A percentile compares a stretch with the other conserved stretches of the same genome.
phyloP scores from a whole-genome alignment of 1,140 invertebrate genomes.

The Babylonia areolata region DNA sequence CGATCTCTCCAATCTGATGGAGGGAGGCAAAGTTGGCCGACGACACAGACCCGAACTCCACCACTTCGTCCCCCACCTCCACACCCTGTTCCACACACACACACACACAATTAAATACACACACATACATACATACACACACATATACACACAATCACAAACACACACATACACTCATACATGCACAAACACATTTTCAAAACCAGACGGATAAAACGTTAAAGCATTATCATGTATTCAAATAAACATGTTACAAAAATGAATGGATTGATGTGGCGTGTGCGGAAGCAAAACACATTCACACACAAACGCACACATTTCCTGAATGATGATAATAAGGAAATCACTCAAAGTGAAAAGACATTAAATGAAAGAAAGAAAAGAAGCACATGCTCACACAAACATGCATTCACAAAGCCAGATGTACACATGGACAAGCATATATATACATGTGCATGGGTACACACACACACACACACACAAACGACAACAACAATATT shows the following conservation, averaged over 20 bases:
- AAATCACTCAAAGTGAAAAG: neutral
- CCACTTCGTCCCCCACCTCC: slow-evolving; percentile 83
- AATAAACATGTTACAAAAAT: neutral
- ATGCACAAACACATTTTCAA: no score
- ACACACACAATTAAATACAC: neutral
- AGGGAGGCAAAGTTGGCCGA: slow-evolving; percentile 84
- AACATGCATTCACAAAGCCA: no score
- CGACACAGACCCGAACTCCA: slow-evolving; percentile 90
- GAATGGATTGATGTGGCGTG: neutral
- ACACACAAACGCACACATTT: neutral
- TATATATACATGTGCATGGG: no score
- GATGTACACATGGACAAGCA: no score
- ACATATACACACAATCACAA: neutral
- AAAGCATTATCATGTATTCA: neutral
- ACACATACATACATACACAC: neutral
- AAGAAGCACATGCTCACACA: no score
- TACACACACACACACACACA: no score
- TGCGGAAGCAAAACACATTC: neutral
- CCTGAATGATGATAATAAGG: neutral
- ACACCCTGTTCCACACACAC: slow-evolving; percentile 82
- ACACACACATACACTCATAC: neutral
- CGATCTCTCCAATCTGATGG: slow-evolving; percentile 81
- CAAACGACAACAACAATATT: no score
- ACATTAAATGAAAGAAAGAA: no score
- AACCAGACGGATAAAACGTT: no score